Percentiles rank a stretch among this genome's conserved stretches.
phyloP scores from a whole-genome alignment of 2,113 vertebrate species.

The Phrynosoma platyrhinos region DNA sequence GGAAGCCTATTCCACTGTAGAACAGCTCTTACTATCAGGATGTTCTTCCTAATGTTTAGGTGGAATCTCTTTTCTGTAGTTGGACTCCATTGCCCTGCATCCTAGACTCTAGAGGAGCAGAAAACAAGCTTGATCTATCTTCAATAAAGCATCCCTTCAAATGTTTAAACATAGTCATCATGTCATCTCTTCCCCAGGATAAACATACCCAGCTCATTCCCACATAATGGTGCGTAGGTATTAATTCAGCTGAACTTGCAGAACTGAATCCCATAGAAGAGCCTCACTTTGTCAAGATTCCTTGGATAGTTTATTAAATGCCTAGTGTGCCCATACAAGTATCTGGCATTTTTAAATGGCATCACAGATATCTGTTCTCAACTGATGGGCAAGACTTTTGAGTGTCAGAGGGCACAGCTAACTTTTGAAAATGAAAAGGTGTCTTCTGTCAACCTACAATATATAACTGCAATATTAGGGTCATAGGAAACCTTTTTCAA shows the following conservation, averaged over 20 bases:
- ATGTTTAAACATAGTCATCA: too few species aligned
- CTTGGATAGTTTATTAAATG: conserved; percentile 9
- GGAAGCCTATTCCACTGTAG: too few species aligned
- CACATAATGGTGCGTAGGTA: too few species aligned
- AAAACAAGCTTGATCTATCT: too few species aligned
- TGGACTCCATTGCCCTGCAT: too few species aligned
- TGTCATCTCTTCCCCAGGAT: too few species aligned
- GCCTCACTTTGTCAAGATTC: background rate
- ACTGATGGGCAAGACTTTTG: conserved; percentile 12
- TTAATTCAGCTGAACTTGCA: background rate
- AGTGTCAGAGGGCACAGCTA: conserved; percentile 11
- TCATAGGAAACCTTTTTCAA: background rate
- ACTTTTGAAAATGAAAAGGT: conserved; percentile 35
- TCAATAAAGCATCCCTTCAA: too few species aligned
- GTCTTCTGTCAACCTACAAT: conserved; percentile 13
- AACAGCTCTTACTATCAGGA: too few species aligned
- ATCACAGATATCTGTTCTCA: conserved; percentile 23
- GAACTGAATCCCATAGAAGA: background rate
- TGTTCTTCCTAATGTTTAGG: too few species aligned
- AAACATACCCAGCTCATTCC: too few species aligned
- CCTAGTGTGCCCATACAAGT: background rate
- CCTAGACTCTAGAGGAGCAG: too few species aligned
- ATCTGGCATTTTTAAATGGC: conserved; percentile 31
- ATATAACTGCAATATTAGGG: background rate
- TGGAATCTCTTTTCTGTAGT: too few species aligned